phyloP scores from a whole-genome alignment of 2,888 invertebrate genomes.

The Heliconius aoede region DNA sequence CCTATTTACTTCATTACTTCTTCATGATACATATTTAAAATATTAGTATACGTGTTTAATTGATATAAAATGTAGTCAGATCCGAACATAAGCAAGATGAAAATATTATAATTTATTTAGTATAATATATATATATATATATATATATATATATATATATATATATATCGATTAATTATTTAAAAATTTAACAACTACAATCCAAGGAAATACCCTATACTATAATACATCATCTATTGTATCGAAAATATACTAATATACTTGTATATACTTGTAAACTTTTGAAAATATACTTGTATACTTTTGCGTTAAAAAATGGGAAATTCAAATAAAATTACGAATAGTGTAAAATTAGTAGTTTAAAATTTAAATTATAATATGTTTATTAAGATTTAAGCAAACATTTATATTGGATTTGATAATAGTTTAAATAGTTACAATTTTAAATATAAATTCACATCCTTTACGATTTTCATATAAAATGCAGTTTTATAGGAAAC shows the following conservation, averaged over 20 bases:
- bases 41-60: background rate
- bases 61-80: too few relatives aligned
- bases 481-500: slow-evolving; percentile 7
- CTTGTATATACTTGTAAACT: too few relatives aligned
- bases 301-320: background rate
- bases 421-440: background rate
- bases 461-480: slow-evolving; percentile 8
- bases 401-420: background rate
- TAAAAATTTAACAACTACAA: too few relatives aligned
- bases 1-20: background rate
- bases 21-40: background rate
- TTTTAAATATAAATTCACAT: slow-evolving; percentile 1
- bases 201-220: too few relatives aligned
- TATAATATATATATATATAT: too few relatives aligned
- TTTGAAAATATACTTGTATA: too few relatives aligned
- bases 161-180: too few relatives aligned
- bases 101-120: too few relatives aligned
- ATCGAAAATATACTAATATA: background rate
- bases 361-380: background rate
- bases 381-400: background rate
- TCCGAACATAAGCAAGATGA: too few relatives aligned
- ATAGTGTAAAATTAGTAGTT: background rate
- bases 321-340: background rate
- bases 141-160: too few relatives aligned
- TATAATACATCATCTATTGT: too few relatives aligned